Conservation (phyloP, 2,888 invertebrate genomes). For the Glyphotaelius pellucidus region DNA sequence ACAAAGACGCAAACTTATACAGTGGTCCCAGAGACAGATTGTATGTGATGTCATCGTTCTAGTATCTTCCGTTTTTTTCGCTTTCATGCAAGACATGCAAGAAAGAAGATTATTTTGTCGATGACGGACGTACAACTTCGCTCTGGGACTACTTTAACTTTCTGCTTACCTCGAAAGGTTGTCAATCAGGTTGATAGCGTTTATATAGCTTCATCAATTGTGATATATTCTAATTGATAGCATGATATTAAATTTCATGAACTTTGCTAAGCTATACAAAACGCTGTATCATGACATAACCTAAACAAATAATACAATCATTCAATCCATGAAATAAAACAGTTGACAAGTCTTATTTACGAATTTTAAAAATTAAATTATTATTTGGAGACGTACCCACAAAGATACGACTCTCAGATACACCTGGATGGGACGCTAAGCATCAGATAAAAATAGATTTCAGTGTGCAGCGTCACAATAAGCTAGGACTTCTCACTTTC, state of each 20-base stretch:
- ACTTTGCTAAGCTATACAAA: background rate
- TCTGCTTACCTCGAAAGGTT: background rate
- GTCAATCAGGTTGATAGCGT: background rate
- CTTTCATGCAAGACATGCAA: too few species aligned
- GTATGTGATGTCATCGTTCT: too few species aligned
- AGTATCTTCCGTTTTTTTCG: too few species aligned
- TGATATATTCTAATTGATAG: background rate
- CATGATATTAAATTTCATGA: background rate
- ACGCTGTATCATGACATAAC: background rate
- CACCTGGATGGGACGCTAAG: slow-evolving; percentile 65
- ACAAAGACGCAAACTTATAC: background rate
- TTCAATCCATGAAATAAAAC: background rate
- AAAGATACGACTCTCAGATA: slow-evolving; percentile 59
- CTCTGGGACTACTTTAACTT: background rate
- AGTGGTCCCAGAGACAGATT: too few species aligned
- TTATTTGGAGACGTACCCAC: slow-evolving; percentile 57
- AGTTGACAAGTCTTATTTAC: background rate
- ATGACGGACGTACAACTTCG: too few species aligned
- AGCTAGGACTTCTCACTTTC: slow-evolving; percentile 55
- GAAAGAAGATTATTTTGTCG: too few species aligned
- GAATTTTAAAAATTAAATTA: background rate
- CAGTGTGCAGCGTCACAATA: slow-evolving; percentile 65
- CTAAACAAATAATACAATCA: background rate
- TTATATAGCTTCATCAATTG: background rate
- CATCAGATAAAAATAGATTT: slow-evolving; percentile 64